phyloP scores from a whole-genome alignment of 2,888 invertebrate genomes.

The Ormia ochracea region DNA sequence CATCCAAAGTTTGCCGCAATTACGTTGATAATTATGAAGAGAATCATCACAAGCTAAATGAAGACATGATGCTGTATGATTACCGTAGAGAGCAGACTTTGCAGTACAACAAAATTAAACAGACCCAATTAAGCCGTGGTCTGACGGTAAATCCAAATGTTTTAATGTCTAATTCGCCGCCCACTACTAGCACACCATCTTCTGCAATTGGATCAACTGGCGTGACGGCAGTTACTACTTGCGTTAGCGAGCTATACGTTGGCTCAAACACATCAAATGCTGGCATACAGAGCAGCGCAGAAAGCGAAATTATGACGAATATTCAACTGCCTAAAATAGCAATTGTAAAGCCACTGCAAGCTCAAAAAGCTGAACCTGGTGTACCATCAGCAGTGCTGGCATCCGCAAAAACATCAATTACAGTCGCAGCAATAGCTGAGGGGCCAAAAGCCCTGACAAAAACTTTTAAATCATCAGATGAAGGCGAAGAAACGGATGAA shows the following conservation, averaged over 20 bases:
- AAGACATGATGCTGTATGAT: constrained; percentile 83
- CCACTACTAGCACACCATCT: constrained; percentile 3
- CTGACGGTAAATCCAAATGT: constrained; percentile 51
- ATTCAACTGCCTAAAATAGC: constrained; percentile 45
- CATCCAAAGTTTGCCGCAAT: constrained; percentile 70
- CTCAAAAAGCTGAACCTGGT: neutral
- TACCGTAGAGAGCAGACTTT: constrained; percentile 85
- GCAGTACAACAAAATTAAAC: constrained; percentile 84
- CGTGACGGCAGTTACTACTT: neutral
- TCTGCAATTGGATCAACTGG: neutral
- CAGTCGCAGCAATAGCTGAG: neutral
- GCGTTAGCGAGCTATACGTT: neutral
- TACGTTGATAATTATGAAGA: constrained; percentile 68
- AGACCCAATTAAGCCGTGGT: constrained; percentile 78
- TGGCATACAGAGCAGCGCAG: neutral
- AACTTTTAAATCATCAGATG: constrained; percentile 63
- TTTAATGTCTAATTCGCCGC: constrained; percentile 20
- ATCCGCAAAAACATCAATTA: neutral
- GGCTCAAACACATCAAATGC: neutral
- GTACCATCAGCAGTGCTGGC: neutral
- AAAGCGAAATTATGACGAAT: neutral
- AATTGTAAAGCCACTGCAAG: constrained; percentile 30
- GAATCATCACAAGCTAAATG: constrained; percentile 69
- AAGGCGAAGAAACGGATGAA: constrained; percentile 66
- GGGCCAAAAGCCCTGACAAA: constrained; percentile 17